These are phyloP conservation scores for Enteromius viviparus DNA, from an alignment of 2,797 vertebrate species.

Conservation along the genomic window DNA sequence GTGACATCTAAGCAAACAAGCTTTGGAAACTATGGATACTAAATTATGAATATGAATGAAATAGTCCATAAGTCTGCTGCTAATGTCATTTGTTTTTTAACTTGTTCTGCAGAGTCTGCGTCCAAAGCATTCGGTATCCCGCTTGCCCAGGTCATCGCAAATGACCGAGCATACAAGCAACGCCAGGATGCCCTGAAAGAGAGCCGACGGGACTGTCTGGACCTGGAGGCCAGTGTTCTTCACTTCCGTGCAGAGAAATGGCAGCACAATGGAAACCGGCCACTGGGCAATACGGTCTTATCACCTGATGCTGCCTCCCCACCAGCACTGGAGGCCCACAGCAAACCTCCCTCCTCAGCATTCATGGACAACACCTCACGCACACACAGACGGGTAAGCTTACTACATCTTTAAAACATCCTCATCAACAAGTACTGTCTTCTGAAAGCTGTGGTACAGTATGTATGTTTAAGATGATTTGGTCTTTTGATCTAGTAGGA, in stretches of 20 bases:
- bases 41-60: not conserved
- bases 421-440: not conserved
- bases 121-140: conserved; percentile 88
- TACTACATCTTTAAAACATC: not conserved
- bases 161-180: conserved; percentile 79
- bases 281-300: conserved; percentile 51
- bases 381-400: conserved; percentile 76
- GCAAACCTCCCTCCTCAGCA: conserved; percentile 66
- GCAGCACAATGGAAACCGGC: conserved; percentile 70
- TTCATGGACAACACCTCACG: conserved; percentile 70
- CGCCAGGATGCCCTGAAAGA: conserved; percentile 80
- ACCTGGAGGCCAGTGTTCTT: conserved; percentile 83
- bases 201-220: conserved; percentile 83
- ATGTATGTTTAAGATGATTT: not conserved
- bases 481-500: conserved; percentile 13
- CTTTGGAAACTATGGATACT: not conserved
- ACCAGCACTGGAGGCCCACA: conserved; percentile 46
- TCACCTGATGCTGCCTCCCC: conserved; percentile 43
- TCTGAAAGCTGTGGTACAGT: not conserved
- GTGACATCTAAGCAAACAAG: not conserved
- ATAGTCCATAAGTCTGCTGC: not conserved
- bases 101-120: conserved; percentile 69
- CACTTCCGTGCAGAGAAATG: conserved; percentile 81
- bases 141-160: conserved; percentile 84
- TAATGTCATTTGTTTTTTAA: not conserved